Conservation (phyloP, 2,113 vertebrate species). For the Amia ocellicauda region DNA sequence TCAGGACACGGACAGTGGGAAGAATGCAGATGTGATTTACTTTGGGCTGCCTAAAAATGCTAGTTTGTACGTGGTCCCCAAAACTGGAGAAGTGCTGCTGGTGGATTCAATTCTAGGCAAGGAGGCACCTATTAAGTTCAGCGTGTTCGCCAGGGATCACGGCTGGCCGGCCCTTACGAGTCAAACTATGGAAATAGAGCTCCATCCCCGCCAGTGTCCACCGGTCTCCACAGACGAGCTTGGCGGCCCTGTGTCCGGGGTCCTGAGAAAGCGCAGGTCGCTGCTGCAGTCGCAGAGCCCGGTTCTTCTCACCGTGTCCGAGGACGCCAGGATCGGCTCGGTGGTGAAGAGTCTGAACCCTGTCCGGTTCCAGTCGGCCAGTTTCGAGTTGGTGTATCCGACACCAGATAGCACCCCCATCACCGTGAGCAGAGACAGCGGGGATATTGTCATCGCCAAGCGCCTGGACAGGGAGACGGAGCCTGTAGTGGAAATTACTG, state of each 20-base stretch:
- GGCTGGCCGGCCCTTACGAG: constrained; percentile 75
- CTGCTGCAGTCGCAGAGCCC: constrained; percentile 51
- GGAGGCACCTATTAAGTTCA: constrained; percentile 63
- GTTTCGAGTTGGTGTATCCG: constrained; percentile 72
- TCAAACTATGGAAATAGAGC: constrained; percentile 61
- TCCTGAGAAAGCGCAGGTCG: constrained; percentile 53
- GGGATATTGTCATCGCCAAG: constrained; percentile 69
- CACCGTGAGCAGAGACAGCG: constrained; percentile 69
- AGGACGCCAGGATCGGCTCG: constrained; percentile 70
- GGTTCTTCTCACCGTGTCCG: constrained; percentile 68
- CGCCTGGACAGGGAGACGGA: constrained; percentile 73
- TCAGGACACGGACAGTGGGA: constrained; percentile 72
- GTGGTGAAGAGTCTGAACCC: constrained; percentile 70
- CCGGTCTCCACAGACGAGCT: constrained; percentile 7
- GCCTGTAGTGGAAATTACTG: constrained; percentile 65
- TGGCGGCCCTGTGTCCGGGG: constrained; percentile 11
- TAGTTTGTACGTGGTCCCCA: constrained; percentile 81
- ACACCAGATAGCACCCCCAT: constrained; percentile 65
- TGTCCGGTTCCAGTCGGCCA: constrained; percentile 56
- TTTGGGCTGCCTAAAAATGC: constrained; percentile 69
- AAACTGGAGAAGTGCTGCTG: constrained; percentile 77
- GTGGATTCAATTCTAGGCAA: constrained; percentile 79
- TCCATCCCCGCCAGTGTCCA: constrained; percentile 65
- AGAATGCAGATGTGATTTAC: constrained; percentile 79
- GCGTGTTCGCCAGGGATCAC: constrained; percentile 74